phyloP scores from a whole-genome alignment of 2,113 vertebrate species.

The Crotalus viridis region DNA sequence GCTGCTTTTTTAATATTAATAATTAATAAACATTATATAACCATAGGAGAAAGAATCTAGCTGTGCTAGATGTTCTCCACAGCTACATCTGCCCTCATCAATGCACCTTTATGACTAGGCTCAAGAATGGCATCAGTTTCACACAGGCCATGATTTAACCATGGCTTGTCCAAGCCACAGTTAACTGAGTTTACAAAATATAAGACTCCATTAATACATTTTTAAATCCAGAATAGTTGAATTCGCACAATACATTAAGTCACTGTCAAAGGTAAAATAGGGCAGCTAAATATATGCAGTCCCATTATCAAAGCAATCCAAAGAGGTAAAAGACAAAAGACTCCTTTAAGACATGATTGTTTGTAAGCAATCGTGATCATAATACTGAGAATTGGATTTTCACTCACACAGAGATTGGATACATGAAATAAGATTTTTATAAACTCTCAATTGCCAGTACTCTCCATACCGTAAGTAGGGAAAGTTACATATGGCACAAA shows the following conservation, averaged over 20 bases:
- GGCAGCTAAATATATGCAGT: not conserved
- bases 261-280: not conserved
- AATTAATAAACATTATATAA: not conserved
- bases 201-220: no score
- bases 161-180: not conserved
- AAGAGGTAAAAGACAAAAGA: not conserved
- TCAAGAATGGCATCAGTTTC: not conserved
- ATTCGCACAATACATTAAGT: no score
- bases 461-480: no score
- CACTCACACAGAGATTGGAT: not conserved
- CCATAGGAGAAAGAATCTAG: not conserved
- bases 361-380: not conserved
- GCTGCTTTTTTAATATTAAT: not conserved
- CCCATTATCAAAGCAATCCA: not conserved
- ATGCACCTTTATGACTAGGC: not conserved
- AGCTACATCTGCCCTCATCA: not conserved
- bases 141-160: not conserved
- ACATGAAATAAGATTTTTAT: not conserved
- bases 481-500: no score
- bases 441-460: not conserved
- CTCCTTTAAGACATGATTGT: not conserved
- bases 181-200: no score
- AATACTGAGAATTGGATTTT: no score
- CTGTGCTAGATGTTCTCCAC: not conserved
- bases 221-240: no score